phyloP scores from a whole-genome alignment of 2,113 vertebrate species.

The Mesitornis unicolor region DNA sequence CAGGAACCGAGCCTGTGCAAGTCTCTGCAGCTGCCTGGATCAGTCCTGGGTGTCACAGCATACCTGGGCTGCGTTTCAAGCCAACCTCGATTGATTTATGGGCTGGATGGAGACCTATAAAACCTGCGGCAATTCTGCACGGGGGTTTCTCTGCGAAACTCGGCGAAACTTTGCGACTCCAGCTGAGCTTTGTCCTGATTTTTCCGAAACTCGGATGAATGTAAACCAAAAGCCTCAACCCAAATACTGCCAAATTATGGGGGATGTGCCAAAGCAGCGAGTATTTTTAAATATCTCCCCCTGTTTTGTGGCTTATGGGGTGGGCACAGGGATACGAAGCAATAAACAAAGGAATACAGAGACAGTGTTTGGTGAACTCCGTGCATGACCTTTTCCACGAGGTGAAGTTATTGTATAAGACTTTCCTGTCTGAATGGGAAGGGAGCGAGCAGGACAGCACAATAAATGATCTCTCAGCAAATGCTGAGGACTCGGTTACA shows the following conservation, averaged over 20 bases:
- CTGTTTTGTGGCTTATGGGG: not conserved
- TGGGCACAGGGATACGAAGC: not conserved
- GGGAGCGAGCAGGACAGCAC: not conserved
- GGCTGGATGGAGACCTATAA: not conserved
- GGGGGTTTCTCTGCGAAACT: not conserved
- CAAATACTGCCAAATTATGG: constrained; percentile 20
- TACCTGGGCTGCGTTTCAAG: not conserved
- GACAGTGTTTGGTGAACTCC: constrained; percentile 29
- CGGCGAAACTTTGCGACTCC: not conserved
- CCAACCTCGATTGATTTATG: not conserved
- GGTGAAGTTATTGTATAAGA: constrained; percentile 62
- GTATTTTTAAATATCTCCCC: constrained; percentile 10
- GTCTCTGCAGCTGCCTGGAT: not conserved
- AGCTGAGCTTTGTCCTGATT: constrained; percentile 59
- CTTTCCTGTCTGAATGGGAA: constrained; percentile 38
- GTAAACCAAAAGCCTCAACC: constrained; percentile 40
- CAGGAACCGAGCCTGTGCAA: fast-evolving
- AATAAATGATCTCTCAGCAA: constrained; percentile 8
- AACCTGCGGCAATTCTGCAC: not conserved
- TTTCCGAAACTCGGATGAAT: not conserved
- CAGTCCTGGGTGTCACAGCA: not conserved
- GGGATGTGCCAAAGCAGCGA: not conserved
- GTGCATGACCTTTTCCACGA: constrained; percentile 25
- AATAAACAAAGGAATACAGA: constrained; percentile 33
- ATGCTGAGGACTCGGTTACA: not conserved